These are phyloP conservation scores for Scaptomyza polygonia DNA, from an alignment of 2,888 invertebrate genomes.

Conservation along the genomic window DNA sequence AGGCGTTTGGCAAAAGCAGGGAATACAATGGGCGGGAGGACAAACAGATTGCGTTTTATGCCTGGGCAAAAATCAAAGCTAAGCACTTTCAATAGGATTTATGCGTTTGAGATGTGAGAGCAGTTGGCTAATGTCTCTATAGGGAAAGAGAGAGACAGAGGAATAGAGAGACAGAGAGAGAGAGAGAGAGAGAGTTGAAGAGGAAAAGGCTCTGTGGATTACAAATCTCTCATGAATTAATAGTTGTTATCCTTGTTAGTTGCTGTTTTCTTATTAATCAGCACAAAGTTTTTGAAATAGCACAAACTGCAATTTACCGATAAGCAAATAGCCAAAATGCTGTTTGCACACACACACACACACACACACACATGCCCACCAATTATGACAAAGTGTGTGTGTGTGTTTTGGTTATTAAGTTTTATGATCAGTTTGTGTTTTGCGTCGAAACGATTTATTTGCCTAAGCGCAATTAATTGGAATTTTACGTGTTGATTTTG, in stretches of 20 bases:
- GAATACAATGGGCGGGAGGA: too few relatives aligned
- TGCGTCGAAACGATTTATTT: conserved; percentile 80
- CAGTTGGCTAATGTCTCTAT: conserved; percentile 71
- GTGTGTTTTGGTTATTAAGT: conserved; percentile 67
- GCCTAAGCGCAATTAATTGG: conserved; percentile 80
- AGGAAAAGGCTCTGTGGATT: conserved; percentile 4
- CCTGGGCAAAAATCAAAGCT: conserved; percentile 75
- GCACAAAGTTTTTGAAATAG: conserved; percentile 54
- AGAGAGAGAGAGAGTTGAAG: not conserved
- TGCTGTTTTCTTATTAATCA: conserved; percentile 73
- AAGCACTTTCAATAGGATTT: conserved; percentile 81
- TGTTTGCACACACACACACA: conserved; percentile 64
- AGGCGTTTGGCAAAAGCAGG: not conserved
- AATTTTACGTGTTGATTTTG: conserved; percentile 81
- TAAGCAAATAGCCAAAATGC: conserved; percentile 78
- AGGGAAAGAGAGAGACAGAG: conserved; percentile 18
- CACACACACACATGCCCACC: conserved; percentile 42
- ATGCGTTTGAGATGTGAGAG: conserved; percentile 74
- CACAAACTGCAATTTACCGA: conserved; percentile 77
- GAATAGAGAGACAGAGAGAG: not conserved
- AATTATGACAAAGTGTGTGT: conserved; percentile 53
- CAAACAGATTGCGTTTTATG: conserved; percentile 9
- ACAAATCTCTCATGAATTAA: conserved; percentile 1
- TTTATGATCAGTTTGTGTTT: conserved; percentile 81
- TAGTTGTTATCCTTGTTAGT: conserved; percentile 18